Evolutionary conservation across 92 coral and sea anemone genomes (phyloP).

Genomic region (Metridium senile): DNA sequence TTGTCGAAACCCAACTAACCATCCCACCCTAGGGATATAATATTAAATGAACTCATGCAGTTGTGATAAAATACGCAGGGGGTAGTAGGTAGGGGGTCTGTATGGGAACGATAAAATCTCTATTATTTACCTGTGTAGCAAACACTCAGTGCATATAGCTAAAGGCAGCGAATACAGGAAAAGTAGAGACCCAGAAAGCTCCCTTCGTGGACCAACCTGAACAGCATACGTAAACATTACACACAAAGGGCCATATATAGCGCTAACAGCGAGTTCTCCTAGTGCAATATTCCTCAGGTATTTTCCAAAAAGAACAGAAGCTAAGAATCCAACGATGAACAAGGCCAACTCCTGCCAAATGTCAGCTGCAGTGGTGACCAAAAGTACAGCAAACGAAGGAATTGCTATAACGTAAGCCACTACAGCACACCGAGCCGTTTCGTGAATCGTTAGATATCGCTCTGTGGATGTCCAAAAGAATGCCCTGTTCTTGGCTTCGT

Average conservation of each 20-base stretch:
- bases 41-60: too few relatives aligned
- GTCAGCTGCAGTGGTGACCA: slow-evolving; percentile 59
- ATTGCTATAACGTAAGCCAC: slow-evolving; percentile 68
- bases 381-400: slow-evolving; percentile 62
- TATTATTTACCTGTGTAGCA: slow-evolving; percentile 79
- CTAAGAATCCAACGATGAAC: slow-evolving; percentile 67
- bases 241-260: slow-evolving; percentile 83
- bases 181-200: slow-evolving; percentile 33
- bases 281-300: slow-evolving; percentile 66
- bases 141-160: slow-evolving; percentile 80
- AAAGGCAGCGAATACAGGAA: slow-evolving; percentile 74
- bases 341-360: slow-evolving; percentile 71
- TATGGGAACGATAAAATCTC: not conserved
- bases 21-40: too few relatives aligned
- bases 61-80: too few relatives aligned
- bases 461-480: slow-evolving; percentile 38
- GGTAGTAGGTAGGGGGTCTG: too few relatives aligned
- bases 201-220: slow-evolving; percentile 65
- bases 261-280: slow-evolving; percentile 78
- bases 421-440: slow-evolving; percentile 67
- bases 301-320: slow-evolving; percentile 79
- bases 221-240: slow-evolving; percentile 80
- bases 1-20: too few relatives aligned
- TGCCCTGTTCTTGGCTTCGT: slow-evolving; percentile 60
- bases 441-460: slow-evolving; percentile 50